Evolutionary conservation across 2,113 vertebrate species (phyloP).

Genomic region (Caracal caracal): DNA sequence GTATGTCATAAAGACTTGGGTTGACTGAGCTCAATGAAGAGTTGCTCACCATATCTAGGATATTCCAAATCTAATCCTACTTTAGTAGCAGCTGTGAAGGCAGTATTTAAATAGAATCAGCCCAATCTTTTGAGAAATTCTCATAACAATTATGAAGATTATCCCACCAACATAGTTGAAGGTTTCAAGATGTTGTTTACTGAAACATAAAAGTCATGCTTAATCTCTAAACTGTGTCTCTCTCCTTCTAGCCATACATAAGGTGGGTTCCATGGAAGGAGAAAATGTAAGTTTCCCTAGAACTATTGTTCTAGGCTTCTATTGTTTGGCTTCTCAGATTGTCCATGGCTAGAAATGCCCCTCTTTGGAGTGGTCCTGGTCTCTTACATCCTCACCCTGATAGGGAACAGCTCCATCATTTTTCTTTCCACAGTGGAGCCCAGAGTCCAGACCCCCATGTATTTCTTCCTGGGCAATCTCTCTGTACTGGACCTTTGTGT

Average conservation of each 20-base stretch:
- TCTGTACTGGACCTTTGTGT: conserved; percentile 44
- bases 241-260: background rate
- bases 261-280: background rate
- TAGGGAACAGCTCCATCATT: conserved; percentile 58
- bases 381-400: background rate
- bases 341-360: background rate
- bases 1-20: background rate
- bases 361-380: conserved; percentile 1
- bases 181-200: background rate
- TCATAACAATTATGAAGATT: background rate
- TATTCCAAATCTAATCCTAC: background rate
- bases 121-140: background rate
- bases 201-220: background rate
- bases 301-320: too few relatives aligned
- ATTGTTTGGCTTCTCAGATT: conserved; percentile 53
- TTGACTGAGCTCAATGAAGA: background rate
- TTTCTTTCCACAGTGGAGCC: background rate
- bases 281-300: conserved; percentile 26
- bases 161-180: background rate
- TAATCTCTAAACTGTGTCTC: background rate
- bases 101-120: background rate
- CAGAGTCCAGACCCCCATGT: conserved; percentile 62
- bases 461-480: conserved; percentile 66
- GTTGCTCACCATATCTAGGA: background rate
- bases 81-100: background rate